phyloP scores from a whole-genome alignment of 1,140 invertebrate species.

The Drosophila orena region DNA sequence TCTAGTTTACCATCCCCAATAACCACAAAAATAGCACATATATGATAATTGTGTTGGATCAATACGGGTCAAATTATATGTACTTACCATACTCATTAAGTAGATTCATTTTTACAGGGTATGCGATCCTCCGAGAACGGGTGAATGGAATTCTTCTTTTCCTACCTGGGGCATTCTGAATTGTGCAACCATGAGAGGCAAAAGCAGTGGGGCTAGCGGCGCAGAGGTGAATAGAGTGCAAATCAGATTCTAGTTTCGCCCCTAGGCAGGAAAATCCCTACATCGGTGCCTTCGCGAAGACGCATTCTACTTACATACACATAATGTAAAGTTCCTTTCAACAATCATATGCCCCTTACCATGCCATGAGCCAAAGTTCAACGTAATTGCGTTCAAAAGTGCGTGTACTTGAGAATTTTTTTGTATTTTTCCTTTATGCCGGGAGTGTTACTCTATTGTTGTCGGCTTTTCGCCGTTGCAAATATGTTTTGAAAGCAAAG shows the following conservation, averaged over 20 bases:
- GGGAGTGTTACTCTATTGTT: slow-evolving; percentile 55
- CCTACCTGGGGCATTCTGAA: slow-evolving; percentile 17
- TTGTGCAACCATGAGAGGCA: not conserved
- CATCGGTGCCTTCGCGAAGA: slow-evolving; percentile 4
- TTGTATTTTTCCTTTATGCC: slow-evolving; percentile 25
- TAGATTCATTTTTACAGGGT: not conserved
- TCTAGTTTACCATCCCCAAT: too few relatives aligned
- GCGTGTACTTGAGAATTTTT: slow-evolving; percentile 72
- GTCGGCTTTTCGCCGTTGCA: slow-evolving; percentile 71
- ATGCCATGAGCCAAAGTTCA: slow-evolving; percentile 44
- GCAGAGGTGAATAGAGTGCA: slow-evolving; percentile 38
- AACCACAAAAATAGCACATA: too few relatives aligned
- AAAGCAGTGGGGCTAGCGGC: slow-evolving; percentile 20
- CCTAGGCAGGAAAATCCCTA: slow-evolving; percentile 33
- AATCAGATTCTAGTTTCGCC: slow-evolving; percentile 29
- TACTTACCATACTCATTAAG: too few relatives aligned
- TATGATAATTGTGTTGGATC: too few relatives aligned
- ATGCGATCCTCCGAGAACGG: not conserved
- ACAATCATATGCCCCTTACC: slow-evolving; percentile 20
- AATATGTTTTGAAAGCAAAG: slow-evolving; percentile 82
- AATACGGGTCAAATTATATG: too few relatives aligned
- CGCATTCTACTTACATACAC: slow-evolving; percentile 2
- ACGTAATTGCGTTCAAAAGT: slow-evolving; percentile 77
- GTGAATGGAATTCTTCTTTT: not conserved
- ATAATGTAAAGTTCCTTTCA: slow-evolving; percentile 18